A percentile compares a stretch with the other conserved stretches of the same genome.
Evolutionary conservation across 2,888 invertebrate genomes (phyloP).

Genomic region (Drosophila mimetica): DNA sequence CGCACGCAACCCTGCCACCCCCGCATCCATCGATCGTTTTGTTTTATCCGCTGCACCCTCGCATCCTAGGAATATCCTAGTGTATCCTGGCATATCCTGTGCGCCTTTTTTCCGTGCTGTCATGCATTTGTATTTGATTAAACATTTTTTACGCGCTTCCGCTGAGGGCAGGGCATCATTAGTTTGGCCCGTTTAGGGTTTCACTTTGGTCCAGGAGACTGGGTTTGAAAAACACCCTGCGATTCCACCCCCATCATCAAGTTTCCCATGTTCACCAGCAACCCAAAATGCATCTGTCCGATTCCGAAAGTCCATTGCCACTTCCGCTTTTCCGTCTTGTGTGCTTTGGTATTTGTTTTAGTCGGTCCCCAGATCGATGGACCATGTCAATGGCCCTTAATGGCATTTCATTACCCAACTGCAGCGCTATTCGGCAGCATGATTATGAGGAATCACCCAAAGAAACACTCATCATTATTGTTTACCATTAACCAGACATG

Average conservation of each 20-base stretch:
- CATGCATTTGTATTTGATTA: conserved; percentile 80
- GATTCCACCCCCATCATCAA: conserved; percentile 17
- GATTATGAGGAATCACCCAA: conserved; percentile 31
- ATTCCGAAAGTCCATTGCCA: conserved; percentile 59
- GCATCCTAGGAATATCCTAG: conserved; percentile 7
- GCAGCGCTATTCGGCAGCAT: conserved; percentile 51
- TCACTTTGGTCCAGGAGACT: conserved; percentile 62
- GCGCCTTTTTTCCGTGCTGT: conserved; percentile 67
- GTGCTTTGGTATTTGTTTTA: conserved; percentile 49
- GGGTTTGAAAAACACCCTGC: conserved; percentile 22
- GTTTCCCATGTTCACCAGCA: conserved; percentile 12
- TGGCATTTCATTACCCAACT: conserved; percentile 72
- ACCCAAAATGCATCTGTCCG: conserved; percentile 80
- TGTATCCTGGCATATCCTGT: conserved; percentile 24
- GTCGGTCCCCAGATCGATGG: conserved; percentile 64
- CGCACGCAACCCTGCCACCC: conserved; percentile 54
- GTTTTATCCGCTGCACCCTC: conserved; percentile 33
- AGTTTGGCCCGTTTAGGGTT: conserved; percentile 61
- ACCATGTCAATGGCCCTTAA: conserved; percentile 79
- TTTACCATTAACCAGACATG: conserved; percentile 17
- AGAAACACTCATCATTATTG: conserved; percentile 37
- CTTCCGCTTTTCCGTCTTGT: conserved; percentile 32
- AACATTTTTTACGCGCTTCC: conserved; percentile 80
- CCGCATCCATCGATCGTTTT: not conserved
- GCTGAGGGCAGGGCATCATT: conserved; percentile 72